These are phyloP conservation scores for Muschampia plurimacula DNA, from an alignment of 2,888 invertebrate species.

Conservation along the genomic window DNA sequence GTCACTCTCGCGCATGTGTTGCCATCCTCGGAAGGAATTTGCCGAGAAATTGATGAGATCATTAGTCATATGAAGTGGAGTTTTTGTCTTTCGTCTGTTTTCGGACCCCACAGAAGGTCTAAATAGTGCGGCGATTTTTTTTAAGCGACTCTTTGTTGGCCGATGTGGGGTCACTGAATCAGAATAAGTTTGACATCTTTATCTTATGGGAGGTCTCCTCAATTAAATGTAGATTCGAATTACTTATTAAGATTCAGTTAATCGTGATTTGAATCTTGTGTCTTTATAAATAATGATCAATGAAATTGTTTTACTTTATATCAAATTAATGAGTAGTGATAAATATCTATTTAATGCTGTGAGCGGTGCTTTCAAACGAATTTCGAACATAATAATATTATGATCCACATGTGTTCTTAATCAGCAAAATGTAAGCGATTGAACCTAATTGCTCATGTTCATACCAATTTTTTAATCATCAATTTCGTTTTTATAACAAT, in stretches of 20 bases:
- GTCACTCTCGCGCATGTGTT: constrained; percentile 62
- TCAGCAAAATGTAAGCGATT: not conserved
- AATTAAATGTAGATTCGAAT: not conserved
- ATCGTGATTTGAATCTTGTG: constrained; percentile 3
- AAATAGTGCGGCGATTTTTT: constrained; percentile 20
- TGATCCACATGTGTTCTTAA: not conserved
- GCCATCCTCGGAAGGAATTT: constrained; percentile 60
- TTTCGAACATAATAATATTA: not conserved
- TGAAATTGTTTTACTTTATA: not conserved
- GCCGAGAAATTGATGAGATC: constrained; percentile 77
- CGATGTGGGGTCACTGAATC: constrained; percentile 26
- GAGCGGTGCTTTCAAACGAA: not conserved
- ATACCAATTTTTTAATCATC: too few species aligned
- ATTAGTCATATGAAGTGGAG: constrained; percentile 73
- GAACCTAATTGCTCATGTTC: too few species aligned
- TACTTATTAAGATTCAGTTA: constrained; percentile 8
- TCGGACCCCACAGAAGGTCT: constrained; percentile 68
- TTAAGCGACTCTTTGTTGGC: constrained; percentile 13
- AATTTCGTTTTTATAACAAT: too few species aligned
- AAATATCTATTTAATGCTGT: not conserved
- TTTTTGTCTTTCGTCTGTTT: constrained; percentile 50
- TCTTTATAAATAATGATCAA: not conserved
- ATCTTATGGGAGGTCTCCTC: constrained; percentile 8
- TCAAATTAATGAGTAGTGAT: not conserved
- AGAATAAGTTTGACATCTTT: not conserved